phyloP scores from a whole-genome alignment of 2,888 invertebrate genomes.

The Panzeria rudis region DNA sequence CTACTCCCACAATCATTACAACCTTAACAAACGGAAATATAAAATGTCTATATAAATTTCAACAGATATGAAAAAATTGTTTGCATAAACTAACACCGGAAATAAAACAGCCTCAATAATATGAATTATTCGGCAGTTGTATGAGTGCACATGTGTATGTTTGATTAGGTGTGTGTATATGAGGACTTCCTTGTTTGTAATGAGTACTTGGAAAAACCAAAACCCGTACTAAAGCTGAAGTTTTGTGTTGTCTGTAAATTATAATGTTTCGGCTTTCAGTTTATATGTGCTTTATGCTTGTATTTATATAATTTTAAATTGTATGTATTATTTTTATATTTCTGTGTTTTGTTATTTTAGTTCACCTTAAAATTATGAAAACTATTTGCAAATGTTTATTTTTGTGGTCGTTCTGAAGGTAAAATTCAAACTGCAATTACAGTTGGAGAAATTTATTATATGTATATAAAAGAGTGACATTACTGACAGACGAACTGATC shows the following conservation, averaged over 20 bases:
- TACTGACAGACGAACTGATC: no score
- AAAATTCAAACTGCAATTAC: conserved; percentile 16
- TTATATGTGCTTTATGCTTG: neutral
- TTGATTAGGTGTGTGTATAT: neutral
- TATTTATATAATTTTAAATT: conserved; percentile 28
- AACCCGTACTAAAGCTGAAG: conserved; percentile 3
- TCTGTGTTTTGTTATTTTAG: conserved; percentile 13
- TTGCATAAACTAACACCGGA: conserved; percentile 57
- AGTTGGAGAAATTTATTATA: conserved; percentile 20
- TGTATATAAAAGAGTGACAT: no score
- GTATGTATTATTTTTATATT: conserved; percentile 9
- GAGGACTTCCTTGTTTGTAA: conserved; percentile 39
- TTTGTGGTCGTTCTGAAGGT: conserved; percentile 13
- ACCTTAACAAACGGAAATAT: conserved; percentile 51
- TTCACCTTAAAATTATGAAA: conserved; percentile 48
- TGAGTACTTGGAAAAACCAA: conserved; percentile 5
- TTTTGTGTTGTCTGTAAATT: conserved; percentile 43
- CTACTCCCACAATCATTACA: conserved; percentile 27
- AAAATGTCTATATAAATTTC: conserved; percentile 52
- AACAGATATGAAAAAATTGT: conserved; percentile 27
- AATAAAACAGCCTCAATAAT: conserved; percentile 51
- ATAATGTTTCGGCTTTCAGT: conserved; percentile 25
- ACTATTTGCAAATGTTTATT: conserved; percentile 50
- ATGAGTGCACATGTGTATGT: neutral
- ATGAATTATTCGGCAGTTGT: conserved; percentile 35